A percentile compares a stretch with the other conserved stretches of the same genome.
Evolutionary conservation across 2,113 vertebrate species (phyloP).

Genomic region (Parus major): DNA sequence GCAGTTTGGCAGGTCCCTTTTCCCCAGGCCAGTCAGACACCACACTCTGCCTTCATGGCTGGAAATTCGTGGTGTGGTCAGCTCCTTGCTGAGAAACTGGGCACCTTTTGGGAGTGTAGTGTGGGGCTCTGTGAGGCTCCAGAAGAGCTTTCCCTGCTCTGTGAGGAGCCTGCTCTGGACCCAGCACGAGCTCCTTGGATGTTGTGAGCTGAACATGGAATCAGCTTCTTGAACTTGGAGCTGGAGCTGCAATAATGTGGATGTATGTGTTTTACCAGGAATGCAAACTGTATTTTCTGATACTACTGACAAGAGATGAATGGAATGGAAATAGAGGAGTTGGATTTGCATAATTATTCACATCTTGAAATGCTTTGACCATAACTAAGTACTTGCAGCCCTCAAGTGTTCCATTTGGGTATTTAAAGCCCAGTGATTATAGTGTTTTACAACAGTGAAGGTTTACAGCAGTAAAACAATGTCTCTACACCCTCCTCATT

Average conservation of each 20-base stretch:
- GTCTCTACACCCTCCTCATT: neutral
- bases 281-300: neutral
- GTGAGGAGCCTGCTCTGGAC: neutral
- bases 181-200: fast-evolving
- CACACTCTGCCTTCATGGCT: neutral
- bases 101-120: neutral
- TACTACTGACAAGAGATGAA: neutral
- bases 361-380: neutral
- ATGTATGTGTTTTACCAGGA: neutral
- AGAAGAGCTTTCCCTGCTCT: neutral
- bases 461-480: neutral
- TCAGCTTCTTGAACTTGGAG: neutral
- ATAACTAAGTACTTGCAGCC: neutral
- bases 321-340: neutral
- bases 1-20: neutral
- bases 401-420: neutral
- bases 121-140: neutral
- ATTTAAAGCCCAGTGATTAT: neutral
- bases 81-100: neutral
- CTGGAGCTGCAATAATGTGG: neutral
- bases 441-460: neutral
- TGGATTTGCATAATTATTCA: neutral
- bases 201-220: neutral
- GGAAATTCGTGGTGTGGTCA: neutral
- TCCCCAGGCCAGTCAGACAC: neutral